A percentile compares a stretch with the other conserved stretches of the same genome.
phyloP scores from a whole-genome alignment of 2,797 vertebrate genomes.

The Furcifer pardalis region DNA sequence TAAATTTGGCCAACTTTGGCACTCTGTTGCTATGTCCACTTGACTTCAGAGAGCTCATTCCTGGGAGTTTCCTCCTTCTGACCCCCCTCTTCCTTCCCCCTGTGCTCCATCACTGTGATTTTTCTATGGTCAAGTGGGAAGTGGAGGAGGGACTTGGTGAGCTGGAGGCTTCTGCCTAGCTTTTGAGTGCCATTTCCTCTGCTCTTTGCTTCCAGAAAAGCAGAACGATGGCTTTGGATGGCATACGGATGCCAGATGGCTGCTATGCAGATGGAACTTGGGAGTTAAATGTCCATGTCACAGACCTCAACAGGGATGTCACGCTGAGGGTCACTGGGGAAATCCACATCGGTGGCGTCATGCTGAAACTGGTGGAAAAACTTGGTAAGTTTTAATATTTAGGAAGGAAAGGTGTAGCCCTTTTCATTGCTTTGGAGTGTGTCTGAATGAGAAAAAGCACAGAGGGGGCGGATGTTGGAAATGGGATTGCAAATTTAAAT shows the following conservation, averaged over 20 bases:
- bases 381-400: slow-evolving; percentile 82
- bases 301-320: slow-evolving; percentile 94
- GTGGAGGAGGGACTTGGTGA: background rate
- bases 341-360: slow-evolving; percentile 97
- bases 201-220: slow-evolving; percentile 24
- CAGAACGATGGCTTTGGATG: slow-evolving; percentile 91
- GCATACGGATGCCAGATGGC: slow-evolving; percentile 99
- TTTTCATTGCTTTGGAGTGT: background rate
- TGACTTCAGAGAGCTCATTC: too few species aligned
- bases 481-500: background rate
- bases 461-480: background rate
- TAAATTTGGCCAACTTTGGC: slow-evolving; percentile 26
- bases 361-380: slow-evolving; percentile 98
- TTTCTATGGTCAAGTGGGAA: background rate
- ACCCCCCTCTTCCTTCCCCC: background rate
- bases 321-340: slow-evolving; percentile 96
- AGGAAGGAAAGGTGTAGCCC: slow-evolving; percentile 6
- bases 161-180: slow-evolving; percentile 16
- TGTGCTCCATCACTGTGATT: background rate
- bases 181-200: slow-evolving; percentile 55
- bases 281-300: slow-evolving; percentile 97
- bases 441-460: background rate
- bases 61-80: background rate
- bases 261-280: slow-evolving; percentile 98
- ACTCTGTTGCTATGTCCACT: background rate